Percentiles rank a stretch among this genome's conserved stretches.
Evolutionary conservation across 2,113 vertebrate species (phyloP).

Genomic region (Cyprinodon tularosa): DNA sequence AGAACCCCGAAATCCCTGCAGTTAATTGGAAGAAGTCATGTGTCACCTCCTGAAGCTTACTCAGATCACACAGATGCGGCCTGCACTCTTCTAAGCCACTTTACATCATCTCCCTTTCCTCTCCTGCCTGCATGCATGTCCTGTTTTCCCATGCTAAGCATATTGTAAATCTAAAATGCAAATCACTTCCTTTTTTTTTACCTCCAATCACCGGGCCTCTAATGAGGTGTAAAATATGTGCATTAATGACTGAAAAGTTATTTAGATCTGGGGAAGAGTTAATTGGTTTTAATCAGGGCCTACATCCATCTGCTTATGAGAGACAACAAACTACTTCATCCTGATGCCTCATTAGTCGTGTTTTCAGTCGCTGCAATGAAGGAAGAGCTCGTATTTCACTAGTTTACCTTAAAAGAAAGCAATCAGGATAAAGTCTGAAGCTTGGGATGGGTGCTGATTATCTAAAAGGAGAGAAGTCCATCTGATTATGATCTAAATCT

Average conservation of each 20-base stretch:
- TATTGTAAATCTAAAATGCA: constrained; percentile 83
- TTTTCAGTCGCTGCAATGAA: constrained; percentile 79
- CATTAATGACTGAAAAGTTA: constrained; percentile 88
- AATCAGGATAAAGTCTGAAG: not conserved
- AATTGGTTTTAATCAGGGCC: constrained; percentile 95
- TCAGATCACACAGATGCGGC: constrained; percentile 79
- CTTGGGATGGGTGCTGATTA: not conserved
- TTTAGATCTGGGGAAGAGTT: constrained; percentile 89
- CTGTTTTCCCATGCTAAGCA: constrained; percentile 56
- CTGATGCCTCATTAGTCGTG: constrained; percentile 87
- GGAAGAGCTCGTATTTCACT: constrained; percentile 78
- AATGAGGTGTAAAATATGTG: constrained; percentile 88
- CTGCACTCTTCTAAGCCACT: constrained; percentile 74
- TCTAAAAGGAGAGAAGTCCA: not conserved
- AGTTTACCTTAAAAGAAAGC: not conserved
- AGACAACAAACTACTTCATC: constrained; percentile 91
- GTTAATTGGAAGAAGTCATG: constrained; percentile 82
- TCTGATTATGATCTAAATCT: not conserved
- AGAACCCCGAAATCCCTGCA: constrained; percentile 47
- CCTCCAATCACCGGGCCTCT: constrained; percentile 79
- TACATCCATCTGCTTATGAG: constrained; percentile 91
- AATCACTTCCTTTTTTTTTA: constrained; percentile 64
- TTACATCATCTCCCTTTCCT: constrained; percentile 44
- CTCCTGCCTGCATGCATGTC: constrained; percentile 15
- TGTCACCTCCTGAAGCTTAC: constrained; percentile 75